Percentiles rank a stretch among this genome's conserved stretches.
Evolutionary conservation across 2,113 vertebrate species (phyloP).

Genomic region (Lophotis ruficrista): DNA sequence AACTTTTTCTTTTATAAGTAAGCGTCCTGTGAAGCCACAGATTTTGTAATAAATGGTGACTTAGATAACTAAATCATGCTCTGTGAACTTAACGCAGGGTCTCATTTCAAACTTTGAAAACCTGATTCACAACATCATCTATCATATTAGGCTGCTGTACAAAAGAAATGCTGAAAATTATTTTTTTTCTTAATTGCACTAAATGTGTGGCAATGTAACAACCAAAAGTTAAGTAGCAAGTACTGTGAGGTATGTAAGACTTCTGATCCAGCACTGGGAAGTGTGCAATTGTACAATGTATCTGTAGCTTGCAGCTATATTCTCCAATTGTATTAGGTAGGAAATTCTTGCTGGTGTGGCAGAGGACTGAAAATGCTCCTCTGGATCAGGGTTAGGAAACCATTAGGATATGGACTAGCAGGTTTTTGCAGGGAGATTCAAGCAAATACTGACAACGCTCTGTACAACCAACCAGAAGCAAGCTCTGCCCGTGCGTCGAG

Average conservation of each 20-base stretch:
- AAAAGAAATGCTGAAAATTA: background rate
- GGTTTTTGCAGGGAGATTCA: background rate
- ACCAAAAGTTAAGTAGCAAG: background rate
- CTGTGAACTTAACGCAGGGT: background rate
- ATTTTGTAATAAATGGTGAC: background rate
- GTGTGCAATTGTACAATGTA: background rate
- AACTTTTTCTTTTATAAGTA: background rate
- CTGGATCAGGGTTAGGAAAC: background rate
- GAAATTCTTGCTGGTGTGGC: background rate
- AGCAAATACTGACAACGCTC: background rate
- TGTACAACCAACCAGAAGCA: rapidly evolving
- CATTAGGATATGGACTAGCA: background rate
- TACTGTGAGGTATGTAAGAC: background rate
- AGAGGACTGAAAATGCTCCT: background rate
- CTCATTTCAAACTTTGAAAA: background rate
- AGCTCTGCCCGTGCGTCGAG: rapidly evolving
- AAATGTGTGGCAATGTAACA: background rate
- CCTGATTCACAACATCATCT: background rate
- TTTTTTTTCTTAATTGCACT: background rate
- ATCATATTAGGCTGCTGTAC: background rate
- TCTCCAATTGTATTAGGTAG: background rate
- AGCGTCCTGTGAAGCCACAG: background rate
- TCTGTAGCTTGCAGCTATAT: background rate
- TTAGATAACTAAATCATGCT: background rate
- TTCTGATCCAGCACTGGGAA: background rate